Base-by-base conservation (phyloP, 2,113 vertebrate genomes). In the Myocastor coypus region DNA sequence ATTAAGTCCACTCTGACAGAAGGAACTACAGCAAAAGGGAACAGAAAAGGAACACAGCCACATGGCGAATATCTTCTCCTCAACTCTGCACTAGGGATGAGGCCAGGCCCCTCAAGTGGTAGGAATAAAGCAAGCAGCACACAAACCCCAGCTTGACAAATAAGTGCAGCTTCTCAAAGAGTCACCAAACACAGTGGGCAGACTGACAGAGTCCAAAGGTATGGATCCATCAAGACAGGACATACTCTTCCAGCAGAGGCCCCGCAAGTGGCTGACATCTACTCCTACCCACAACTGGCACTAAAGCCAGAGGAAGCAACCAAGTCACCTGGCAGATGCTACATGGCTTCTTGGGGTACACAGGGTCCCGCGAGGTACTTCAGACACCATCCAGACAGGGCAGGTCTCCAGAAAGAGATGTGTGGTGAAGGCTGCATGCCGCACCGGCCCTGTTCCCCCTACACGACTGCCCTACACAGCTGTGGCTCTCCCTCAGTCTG, bases 401-500 rank as follows among this genome's bases (percentile, higher is more conserved):
- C 69, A 73, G 69, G 17, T 40, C 69, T 14, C 12, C 3, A 11
- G 11, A 78, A 28, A 50, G 12, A 78, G 42, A 50, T 8, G 28
- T 32, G 28, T 8, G 26, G 42, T 28, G 13, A 16, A 46, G 42
- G 42, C 28, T 50, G 75, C 75, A 50, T 50, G 75, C 75, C 32
- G 28, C 28, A 40, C 40, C 28, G 5, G 22, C 22, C n/a, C 69
- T 40, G 69, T 73, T 40, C 69, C 73, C 71, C 69, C 73, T 42
- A 50, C 42, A 46, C 1, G 26, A 2, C 3, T 2, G 26, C 14
- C 8, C 20, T 16, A 7, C 3, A 0, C 30, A 5, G 16, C 63
- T 2, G 0, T 17, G 26, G 22, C 1, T 32, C 3, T 5, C 30
- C 37, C 42, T 34, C 8, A 0, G 55, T 42, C 1, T 50, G 20